Evolutionary conservation across 2,113 vertebrate genomes (phyloP).

Genomic region (Neolamprologus ventralis): DNA sequence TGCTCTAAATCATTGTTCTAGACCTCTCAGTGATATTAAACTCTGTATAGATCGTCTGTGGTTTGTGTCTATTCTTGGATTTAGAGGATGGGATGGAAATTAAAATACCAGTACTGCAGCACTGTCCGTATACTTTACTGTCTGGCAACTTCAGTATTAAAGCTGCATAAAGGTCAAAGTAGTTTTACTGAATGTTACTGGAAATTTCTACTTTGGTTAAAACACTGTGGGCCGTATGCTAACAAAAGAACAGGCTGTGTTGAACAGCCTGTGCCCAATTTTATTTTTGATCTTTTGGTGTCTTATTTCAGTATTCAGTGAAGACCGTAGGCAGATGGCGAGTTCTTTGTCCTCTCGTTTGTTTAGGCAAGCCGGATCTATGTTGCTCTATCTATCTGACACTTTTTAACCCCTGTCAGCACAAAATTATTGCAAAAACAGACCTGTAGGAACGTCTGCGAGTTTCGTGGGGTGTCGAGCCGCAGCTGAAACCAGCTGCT

Average conservation of each 20-base stretch:
- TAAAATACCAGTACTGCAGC: slow-evolving; percentile 18
- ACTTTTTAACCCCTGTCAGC: slow-evolving; percentile 32
- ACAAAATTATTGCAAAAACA: slow-evolving; percentile 25
- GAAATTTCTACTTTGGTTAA: slow-evolving; percentile 11
- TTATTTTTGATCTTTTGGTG: not conserved
- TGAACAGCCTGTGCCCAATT: not conserved
- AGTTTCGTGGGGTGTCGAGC: slow-evolving; percentile 28
- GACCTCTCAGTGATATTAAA: slow-evolving; percentile 60
- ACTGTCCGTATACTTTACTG: not conserved
- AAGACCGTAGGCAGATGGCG: not conserved
- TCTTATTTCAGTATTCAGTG: slow-evolving; percentile 2
- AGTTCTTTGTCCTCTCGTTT: not conserved
- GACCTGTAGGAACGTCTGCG: slow-evolving; percentile 18
- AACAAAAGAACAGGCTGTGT: not conserved
- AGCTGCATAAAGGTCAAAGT: slow-evolving; percentile 33
- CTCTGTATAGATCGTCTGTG: slow-evolving; percentile 28
- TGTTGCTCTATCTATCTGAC: not conserved
- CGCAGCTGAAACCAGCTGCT: slow-evolving; percentile 31
- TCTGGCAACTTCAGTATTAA: slow-evolving; percentile 7
- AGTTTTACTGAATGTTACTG: not conserved
- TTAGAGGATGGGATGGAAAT: slow-evolving; percentile 26
- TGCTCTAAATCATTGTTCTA: slow-evolving; percentile 59
- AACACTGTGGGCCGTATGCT: not conserved
- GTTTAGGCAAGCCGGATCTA: slow-evolving; percentile 13
- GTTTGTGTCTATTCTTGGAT: slow-evolving; percentile 33